These are phyloP conservation scores for Stictonetta naevosa DNA, from an alignment of 2,113 vertebrate genomes.

Conservation along the genomic window DNA sequence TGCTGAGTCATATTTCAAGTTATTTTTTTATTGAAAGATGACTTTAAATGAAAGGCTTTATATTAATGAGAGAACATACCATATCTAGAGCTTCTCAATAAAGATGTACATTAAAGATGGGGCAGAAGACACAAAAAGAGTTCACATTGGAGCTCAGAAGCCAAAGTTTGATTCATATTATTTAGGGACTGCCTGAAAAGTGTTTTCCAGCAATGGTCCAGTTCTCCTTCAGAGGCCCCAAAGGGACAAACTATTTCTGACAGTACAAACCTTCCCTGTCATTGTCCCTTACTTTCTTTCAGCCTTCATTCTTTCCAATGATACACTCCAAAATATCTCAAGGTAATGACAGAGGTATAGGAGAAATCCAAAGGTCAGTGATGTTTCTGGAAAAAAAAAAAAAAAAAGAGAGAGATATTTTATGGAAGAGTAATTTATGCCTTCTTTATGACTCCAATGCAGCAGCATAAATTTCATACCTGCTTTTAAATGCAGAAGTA, in stretches of 20 bases:
- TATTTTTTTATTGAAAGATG: background rate
- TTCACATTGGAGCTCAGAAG: background rate
- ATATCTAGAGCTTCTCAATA: background rate
- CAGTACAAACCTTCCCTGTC: background rate
- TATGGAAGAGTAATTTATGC: background rate
- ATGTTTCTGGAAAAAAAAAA: rapidly evolving
- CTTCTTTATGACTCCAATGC: background rate
- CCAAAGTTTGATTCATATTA: background rate
- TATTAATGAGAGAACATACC: background rate
- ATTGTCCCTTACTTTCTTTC: background rate
- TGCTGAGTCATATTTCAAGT: background rate
- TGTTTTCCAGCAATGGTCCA: background rate
- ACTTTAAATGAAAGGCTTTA: background rate
- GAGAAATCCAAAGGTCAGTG: background rate
- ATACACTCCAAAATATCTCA: background rate
- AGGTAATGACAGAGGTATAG: background rate
- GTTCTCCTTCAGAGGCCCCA: background rate
- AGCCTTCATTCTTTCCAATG: background rate
- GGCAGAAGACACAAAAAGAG: background rate
- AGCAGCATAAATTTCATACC: background rate
- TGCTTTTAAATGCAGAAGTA: background rate
- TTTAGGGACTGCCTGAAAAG: background rate
- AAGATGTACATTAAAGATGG: background rate
- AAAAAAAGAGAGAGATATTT: rapidly evolving
- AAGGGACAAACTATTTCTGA: background rate